These are phyloP conservation scores for Pachypeltis micranthus DNA, from an alignment of 1,140 invertebrate genomes.

Conservation along the genomic window DNA sequence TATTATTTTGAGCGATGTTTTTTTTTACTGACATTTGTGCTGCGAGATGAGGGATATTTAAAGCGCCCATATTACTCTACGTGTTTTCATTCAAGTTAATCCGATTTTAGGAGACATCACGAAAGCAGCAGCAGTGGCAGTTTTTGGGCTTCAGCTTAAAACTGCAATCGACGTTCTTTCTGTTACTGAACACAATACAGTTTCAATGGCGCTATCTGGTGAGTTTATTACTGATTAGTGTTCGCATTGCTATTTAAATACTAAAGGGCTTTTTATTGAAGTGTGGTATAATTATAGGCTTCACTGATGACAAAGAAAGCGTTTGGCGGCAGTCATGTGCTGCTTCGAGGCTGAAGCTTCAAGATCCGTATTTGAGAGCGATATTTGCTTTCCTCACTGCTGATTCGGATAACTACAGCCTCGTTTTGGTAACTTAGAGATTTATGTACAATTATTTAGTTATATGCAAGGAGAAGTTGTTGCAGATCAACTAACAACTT, in stretches of 20 bases:
- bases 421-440: constrained; percentile 74
- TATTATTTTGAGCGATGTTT: too few relatives aligned
- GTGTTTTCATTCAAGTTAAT: too few relatives aligned
- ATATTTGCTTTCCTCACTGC: constrained; percentile 85
- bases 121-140: constrained; percentile 76
- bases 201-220: constrained; percentile 77
- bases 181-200: constrained; percentile 48
- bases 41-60: too few relatives aligned
- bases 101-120: constrained; percentile 43
- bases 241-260: background rate
- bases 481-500: too few relatives aligned
- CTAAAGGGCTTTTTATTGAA: background rate
- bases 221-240: too few relatives aligned
- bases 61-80: too few relatives aligned
- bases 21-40: too few relatives aligned
- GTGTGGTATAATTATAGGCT: constrained; percentile 51
- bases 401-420: constrained; percentile 63
- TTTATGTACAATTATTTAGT: too few relatives aligned
- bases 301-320: constrained; percentile 65
- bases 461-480: too few relatives aligned
- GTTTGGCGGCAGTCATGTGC: constrained; percentile 73
- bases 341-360: constrained; percentile 53
- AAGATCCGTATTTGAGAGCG: constrained; percentile 79
- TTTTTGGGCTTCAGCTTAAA: constrained; percentile 76
- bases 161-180: constrained; percentile 76